Evolutionary conservation across 1,140 invertebrate species (phyloP).

Genomic region (Scaptodrosophila lebanonensis): DNA sequence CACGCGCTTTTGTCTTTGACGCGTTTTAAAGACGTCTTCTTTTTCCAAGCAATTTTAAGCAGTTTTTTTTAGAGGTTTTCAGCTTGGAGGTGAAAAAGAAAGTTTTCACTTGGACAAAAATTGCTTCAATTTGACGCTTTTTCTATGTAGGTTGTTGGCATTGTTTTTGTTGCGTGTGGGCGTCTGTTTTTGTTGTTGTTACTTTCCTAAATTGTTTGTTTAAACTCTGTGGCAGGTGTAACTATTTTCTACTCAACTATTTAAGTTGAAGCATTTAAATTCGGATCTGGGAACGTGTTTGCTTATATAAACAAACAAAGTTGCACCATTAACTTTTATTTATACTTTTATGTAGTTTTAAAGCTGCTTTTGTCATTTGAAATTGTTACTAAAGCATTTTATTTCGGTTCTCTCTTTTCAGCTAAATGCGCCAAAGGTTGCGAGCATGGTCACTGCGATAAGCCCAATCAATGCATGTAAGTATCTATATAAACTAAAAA

Average conservation of each 20-base stretch:
- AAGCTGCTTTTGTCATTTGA: slow-evolving; percentile 45
- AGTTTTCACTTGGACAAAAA: slow-evolving; percentile 40
- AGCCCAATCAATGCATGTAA: slow-evolving; percentile 97
- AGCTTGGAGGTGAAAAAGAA: slow-evolving; percentile 70
- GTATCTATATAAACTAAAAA: slow-evolving; percentile 79
- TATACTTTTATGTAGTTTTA: slow-evolving; percentile 10
- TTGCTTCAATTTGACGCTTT: slow-evolving; percentile 50
- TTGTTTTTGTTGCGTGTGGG: slow-evolving; percentile 31
- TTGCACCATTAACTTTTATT: too few relatives aligned
- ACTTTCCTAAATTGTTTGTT: neutral
- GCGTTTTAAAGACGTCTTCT: slow-evolving; percentile 48
- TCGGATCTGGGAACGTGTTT: slow-evolving; percentile 19
- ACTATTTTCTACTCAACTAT: too few relatives aligned
- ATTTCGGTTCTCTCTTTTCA: slow-evolving; percentile 83
- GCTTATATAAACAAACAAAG: too few relatives aligned
- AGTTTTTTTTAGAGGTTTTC: slow-evolving; percentile 32
- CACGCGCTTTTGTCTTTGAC: slow-evolving; percentile 44
- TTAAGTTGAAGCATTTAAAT: slow-evolving; percentile 42
- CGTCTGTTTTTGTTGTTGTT: slow-evolving; percentile 28
- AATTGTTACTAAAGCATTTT: slow-evolving; percentile 75
- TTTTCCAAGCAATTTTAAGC: too few relatives aligned
- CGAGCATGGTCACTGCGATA: slow-evolving; percentile 93
- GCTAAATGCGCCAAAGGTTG: slow-evolving; percentile 94
- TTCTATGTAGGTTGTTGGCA: slow-evolving; percentile 41
- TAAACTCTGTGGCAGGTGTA: slow-evolving; percentile 36